phyloP scores from a whole-genome alignment of 2,797 vertebrate genomes.

The Coendou prehensilis region DNA sequence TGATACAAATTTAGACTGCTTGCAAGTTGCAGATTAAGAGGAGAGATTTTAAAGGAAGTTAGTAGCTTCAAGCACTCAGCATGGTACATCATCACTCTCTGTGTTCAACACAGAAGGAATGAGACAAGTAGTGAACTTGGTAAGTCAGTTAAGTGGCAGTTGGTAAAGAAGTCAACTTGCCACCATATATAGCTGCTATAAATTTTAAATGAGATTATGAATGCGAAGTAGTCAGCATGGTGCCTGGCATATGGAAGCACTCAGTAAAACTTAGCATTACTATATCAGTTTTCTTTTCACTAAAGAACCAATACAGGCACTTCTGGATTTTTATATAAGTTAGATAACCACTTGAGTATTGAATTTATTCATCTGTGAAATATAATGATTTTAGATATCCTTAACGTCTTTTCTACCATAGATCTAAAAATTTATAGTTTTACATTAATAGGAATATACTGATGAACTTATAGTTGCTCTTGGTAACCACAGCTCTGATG shows the following conservation, averaged over 20 bases:
- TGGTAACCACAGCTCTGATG: neutral
- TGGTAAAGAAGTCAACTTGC: neutral
- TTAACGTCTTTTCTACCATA: neutral
- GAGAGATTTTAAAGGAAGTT: constrained; percentile 40
- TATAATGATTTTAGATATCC: neutral
- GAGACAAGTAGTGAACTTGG: neutral
- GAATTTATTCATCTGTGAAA: constrained; percentile 18
- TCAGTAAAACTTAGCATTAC: neutral
- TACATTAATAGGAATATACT: neutral
- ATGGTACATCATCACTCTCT: neutral
- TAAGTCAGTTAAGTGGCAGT: neutral
- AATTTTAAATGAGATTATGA: constrained; percentile 32
- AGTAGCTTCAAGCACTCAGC: neutral
- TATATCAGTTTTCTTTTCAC: neutral
- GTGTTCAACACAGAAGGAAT: constrained; percentile 29
- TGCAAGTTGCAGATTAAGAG: neutral
- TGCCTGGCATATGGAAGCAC: neutral
- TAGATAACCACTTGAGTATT: neutral
- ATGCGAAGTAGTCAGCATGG: neutral
- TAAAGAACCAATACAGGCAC: neutral
- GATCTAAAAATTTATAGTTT: neutral
- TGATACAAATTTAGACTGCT: neutral
- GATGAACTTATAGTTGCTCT: neutral
- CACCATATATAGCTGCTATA: neutral
- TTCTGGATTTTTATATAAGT: neutral